Conservation (phyloP, 2,888 invertebrate genomes). For the Ypsolopha sequella region DNA sequence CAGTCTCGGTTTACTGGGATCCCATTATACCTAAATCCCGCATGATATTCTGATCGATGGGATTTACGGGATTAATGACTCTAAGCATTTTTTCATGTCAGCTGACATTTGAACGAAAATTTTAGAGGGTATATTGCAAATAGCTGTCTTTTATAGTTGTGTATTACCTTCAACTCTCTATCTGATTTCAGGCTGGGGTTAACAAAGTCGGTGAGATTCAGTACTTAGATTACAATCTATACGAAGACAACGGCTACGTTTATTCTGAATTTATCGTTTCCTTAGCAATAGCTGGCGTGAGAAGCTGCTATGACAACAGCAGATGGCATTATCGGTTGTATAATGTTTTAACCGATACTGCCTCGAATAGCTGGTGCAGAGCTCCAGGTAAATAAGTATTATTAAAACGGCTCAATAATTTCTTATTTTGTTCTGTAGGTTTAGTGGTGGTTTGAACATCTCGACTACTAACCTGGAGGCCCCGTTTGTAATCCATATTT, state of each 20-base stretch:
- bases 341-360: conserved; percentile 72
- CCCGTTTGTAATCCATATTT: too few relatives aligned
- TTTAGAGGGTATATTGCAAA: too few relatives aligned
- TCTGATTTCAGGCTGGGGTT: conserved; percentile 53
- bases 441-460: too few relatives aligned
- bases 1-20: too few relatives aligned
- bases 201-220: conserved; percentile 76
- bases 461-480: too few relatives aligned
- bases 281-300: conserved; percentile 33
- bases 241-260: conserved; percentile 66
- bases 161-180: too few relatives aligned
- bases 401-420: neutral
- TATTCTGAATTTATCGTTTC: conserved; percentile 62
- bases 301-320: conserved; percentile 73
- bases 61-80: too few relatives aligned
- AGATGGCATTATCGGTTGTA: conserved; percentile 43
- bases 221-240: conserved; percentile 69
- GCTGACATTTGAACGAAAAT: too few relatives aligned
- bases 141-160: too few relatives aligned
- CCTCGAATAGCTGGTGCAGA: conserved; percentile 74
- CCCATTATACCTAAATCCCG: too few relatives aligned
- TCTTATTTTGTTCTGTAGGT: too few relatives aligned
- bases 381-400: conserved; percentile 72
- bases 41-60: too few relatives aligned
- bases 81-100: neutral